Conservation (phyloP, 2,113 vertebrate genomes). For the Epinephelus lanceolatus region DNA sequence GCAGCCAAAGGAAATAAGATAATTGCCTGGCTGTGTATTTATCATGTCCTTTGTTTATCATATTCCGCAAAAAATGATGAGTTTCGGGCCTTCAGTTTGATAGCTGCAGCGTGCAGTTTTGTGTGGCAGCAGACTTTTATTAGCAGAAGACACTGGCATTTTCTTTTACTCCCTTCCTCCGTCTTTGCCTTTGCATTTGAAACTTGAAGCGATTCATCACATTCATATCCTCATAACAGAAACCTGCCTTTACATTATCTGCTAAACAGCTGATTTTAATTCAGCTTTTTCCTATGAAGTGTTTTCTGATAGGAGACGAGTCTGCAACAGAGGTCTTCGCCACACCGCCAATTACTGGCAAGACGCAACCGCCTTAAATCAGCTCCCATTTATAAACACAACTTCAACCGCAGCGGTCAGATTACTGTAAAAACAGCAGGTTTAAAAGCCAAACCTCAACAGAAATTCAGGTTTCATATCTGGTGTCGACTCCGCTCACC, state of each 20-base stretch:
- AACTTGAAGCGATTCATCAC: slow-evolving; percentile 84
- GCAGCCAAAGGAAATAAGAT: slow-evolving; percentile 80
- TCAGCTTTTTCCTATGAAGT: slow-evolving; percentile 83
- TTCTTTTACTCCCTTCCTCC: slow-evolving; percentile 20
- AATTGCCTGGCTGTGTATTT: slow-evolving; percentile 80
- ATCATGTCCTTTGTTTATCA: slow-evolving; percentile 76
- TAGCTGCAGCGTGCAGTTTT: slow-evolving; percentile 61
- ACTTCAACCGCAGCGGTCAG: slow-evolving; percentile 72
- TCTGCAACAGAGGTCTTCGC: slow-evolving; percentile 72
- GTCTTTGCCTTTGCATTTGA: slow-evolving; percentile 73
- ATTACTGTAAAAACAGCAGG: slow-evolving; percentile 69
- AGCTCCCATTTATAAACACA: slow-evolving; percentile 77
- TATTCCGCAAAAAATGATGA: slow-evolving; percentile 59
- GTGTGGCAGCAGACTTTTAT: slow-evolving; percentile 75
- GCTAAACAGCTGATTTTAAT: slow-evolving; percentile 89
- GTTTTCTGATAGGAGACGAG: slow-evolving; percentile 72
- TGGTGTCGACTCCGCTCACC: slow-evolving; percentile 62
- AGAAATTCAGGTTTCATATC: slow-evolving; percentile 65
- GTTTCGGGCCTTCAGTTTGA: slow-evolving; percentile 62
- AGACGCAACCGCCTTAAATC: slow-evolving; percentile 80
- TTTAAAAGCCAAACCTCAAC: slow-evolving; percentile 72
- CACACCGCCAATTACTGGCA: slow-evolving; percentile 80
- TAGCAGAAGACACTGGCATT: slow-evolving; percentile 61
- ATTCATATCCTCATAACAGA: slow-evolving; percentile 75
- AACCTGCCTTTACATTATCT: slow-evolving; percentile 85